Percentiles rank a stretch among this genome's conserved stretches.
Evolutionary conservation across 2,888 invertebrate genomes (phyloP).

Genomic region (Dinocampus coccinellae): DNA sequence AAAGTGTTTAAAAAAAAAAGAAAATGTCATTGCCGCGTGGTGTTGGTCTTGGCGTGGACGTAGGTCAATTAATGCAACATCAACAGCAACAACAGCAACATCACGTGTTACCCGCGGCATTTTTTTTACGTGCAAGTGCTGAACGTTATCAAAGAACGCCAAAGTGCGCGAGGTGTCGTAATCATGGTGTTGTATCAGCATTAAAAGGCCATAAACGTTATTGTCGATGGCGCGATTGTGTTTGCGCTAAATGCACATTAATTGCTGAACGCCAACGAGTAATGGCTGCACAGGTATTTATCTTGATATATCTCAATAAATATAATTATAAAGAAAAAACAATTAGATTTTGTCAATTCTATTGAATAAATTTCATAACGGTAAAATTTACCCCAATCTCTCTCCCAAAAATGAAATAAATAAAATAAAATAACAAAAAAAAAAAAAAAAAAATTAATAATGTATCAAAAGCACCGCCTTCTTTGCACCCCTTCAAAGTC

Average conservation of each 20-base stretch:
- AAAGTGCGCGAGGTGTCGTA: constrained; percentile 96
- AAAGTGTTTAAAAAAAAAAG: too few relatives aligned
- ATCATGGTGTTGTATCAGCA: constrained; percentile 97
- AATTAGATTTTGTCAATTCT: too few relatives aligned
- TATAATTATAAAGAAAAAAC: too few relatives aligned
- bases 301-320: background rate
- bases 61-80: constrained; percentile 84
- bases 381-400: too few relatives aligned
- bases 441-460: too few relatives aligned
- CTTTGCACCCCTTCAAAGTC: background rate
- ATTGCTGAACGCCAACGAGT: constrained; percentile 98
- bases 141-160: constrained; percentile 97
- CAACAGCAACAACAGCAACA: constrained; percentile 77
- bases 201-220: constrained; percentile 96
- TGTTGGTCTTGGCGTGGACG: constrained; percentile 89
- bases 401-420: background rate
- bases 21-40: constrained; percentile 88
- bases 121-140: constrained; percentile 85
- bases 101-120: constrained; percentile 88
- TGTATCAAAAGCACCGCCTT: background rate
- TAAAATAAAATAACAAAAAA: background rate
- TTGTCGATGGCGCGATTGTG: constrained; percentile 97
- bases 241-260: constrained; percentile 97
- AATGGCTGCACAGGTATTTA: constrained; percentile 94
- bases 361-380: too few relatives aligned